Percentiles rank a stretch among this genome's conserved stretches.
phyloP scores from a whole-genome alignment of 1,140 invertebrate species.

The Wiebesia pumilae region DNA sequence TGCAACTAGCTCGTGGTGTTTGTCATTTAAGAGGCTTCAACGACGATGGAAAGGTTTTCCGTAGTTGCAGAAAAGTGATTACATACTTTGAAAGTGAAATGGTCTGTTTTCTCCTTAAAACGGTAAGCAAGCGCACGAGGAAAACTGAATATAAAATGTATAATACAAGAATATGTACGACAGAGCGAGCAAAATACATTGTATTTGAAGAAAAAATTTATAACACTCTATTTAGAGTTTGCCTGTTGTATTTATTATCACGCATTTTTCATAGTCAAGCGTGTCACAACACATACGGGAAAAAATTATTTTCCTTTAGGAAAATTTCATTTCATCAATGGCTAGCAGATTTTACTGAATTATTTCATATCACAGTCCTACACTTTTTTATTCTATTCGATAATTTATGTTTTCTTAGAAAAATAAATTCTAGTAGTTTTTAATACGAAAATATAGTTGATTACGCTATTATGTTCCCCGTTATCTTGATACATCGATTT shows the following conservation, averaged over 20 bases:
- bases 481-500: too few relatives aligned
- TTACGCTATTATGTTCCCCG: too few relatives aligned
- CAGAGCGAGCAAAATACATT: constrained; percentile 19
- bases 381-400: background rate
- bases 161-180: background rate
- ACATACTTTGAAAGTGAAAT: constrained; percentile 32
- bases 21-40: background rate
- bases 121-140: background rate
- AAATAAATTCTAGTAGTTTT: too few relatives aligned
- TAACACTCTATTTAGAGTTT: constrained; percentile 2
- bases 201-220: constrained; percentile 38
- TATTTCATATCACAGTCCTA: background rate
- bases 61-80: constrained; percentile 27
- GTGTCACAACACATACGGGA: background rate
- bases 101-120: constrained; percentile 28
- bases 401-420: background rate
- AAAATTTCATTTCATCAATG: constrained; percentile 17
- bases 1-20: background rate
- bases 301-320: constrained; percentile 15
- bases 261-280: constrained; percentile 18
- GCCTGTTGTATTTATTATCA: constrained; percentile 33
- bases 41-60: background rate
- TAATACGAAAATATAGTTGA: too few relatives aligned
- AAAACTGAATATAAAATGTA: constrained; percentile 38
- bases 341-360: background rate